Conservation (phyloP, 2,113 vertebrate species). For the Alethe castanea region DNA sequence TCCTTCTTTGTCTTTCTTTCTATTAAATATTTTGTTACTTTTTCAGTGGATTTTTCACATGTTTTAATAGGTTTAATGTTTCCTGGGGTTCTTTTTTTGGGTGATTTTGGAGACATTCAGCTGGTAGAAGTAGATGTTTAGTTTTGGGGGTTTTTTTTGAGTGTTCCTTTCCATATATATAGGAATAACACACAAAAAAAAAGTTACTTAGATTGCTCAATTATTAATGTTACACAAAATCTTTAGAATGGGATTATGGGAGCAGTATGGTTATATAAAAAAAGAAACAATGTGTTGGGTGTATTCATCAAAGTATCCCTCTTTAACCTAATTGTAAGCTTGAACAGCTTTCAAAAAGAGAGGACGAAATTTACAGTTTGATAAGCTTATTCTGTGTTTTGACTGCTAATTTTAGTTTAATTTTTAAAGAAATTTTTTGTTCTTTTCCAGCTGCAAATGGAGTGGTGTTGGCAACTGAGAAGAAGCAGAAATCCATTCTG, state of each 20-base stretch:
- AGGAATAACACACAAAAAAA: neutral
- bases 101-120: neutral
- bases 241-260: neutral
- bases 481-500: slow-evolving; percentile 98
- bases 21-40: neutral
- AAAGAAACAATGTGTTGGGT: neutral
- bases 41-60: neutral
- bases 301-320: neutral
- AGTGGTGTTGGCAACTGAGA: slow-evolving; percentile 96
- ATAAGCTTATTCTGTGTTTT: neutral
- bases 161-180: neutral
- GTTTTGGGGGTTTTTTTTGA: neutral
- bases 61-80: neutral
- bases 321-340: neutral
- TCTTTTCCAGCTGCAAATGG: slow-evolving; percentile 89
- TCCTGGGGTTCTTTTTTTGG: neutral
- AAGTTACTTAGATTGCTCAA: neutral
- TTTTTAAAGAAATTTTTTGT: neutral
- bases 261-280: neutral
- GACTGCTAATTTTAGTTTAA: neutral
- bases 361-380: neutral
- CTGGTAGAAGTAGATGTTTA: neutral
- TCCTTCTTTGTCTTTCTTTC: neutral
- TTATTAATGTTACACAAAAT: neutral
- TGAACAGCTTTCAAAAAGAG: neutral